Base-by-base conservation (phyloP, 2,113 vertebrate genomes). In the Podarcis raffonei region DNA sequence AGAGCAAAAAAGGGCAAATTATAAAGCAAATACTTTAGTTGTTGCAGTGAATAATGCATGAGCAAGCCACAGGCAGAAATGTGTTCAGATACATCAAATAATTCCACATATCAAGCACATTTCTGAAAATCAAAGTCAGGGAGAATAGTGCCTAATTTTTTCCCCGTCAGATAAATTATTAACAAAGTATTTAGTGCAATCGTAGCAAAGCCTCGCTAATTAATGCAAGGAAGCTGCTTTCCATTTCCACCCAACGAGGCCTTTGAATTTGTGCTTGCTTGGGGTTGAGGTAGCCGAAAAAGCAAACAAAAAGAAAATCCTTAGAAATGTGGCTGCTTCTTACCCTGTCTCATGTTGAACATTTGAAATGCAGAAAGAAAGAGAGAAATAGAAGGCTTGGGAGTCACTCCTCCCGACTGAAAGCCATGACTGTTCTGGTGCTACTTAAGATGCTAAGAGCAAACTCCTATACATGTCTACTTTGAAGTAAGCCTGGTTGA, bases 221-320 rank as follows among this genome's bases (percentile, higher is more conserved):
- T 81, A 87, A 82, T 81, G 90, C 76, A 84, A 87, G 71, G 53
- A 69, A 89, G 35, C 3, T 87, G 53, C 6, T 90, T 1, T 92
- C 6, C 75, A 66, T 94, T 94, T 86, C 30, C 25, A 68, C 18
- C 88, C 59, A 68, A n/a, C 82, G 81, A 90, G 87, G 72, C 87
- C 76, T 5, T 72, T 84, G 87, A 74, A 84, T 91, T 91, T 5
- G 62, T 0, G 0, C 86, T 94, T 94, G 80, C 71, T 92, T 89
- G 83, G 89, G 84, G 68, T 82, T 89, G 59, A 86, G 89, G 92
- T 82, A 65, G 89, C 71, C 84, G 82, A 88, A 92, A 81, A 23
- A 48, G 6, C 59, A 88, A 83, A 35, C 62, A 30, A 65, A 82
- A 62, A 42, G 71, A 32, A 89, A 77, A 69, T 57, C 32, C 90